These are phyloP conservation scores for Henricia sp. DNA, from an alignment of 53 echinoderm and acorn worm species.

Conservation along the genomic window DNA sequence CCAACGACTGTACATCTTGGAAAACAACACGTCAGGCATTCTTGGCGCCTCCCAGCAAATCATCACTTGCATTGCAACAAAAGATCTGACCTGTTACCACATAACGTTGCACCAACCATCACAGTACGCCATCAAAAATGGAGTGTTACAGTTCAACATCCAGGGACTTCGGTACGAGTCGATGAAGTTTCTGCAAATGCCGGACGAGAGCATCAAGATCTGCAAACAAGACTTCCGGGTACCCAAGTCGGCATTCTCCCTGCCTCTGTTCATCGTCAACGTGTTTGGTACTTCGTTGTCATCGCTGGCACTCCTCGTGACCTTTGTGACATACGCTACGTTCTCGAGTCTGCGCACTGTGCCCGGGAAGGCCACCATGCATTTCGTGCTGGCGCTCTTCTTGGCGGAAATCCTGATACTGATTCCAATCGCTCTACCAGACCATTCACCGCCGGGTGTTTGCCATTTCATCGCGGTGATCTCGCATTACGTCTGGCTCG, in stretches of 20 bases:
- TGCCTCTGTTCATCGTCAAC: conserved; percentile 25
- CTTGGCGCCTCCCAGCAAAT: background rate
- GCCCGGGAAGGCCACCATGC: conserved; percentile 65
- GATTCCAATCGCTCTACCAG: conserved; percentile 6
- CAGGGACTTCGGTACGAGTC: conserved; percentile 22
- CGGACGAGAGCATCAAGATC: conserved; percentile 22
- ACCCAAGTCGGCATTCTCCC: conserved; percentile 14
- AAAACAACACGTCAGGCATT: background rate
- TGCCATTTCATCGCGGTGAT: conserved; percentile 46
- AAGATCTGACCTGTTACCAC: conserved; percentile 11
- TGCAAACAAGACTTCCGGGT: conserved; percentile 12
- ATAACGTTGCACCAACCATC: conserved; percentile 7
- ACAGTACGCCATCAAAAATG: conserved; percentile 15
- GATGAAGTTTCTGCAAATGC: background rate
- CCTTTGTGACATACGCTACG: conserved; percentile 64
- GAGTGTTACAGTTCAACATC: conserved; percentile 25
- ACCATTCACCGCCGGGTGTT: conserved; percentile 1
- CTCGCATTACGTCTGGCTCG: conserved; percentile 66
- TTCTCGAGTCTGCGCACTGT: conserved; percentile 61
- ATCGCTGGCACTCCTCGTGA: conserved; percentile 57
- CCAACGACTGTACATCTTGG: background rate
- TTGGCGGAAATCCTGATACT: conserved; percentile 48
- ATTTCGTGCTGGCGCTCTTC: conserved; percentile 66
- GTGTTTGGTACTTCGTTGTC: conserved; percentile 59
- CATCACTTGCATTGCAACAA: background rate